Conservation (phyloP, 2,797 vertebrate species). For the Ptychobarbus kaznakovi region DNA sequence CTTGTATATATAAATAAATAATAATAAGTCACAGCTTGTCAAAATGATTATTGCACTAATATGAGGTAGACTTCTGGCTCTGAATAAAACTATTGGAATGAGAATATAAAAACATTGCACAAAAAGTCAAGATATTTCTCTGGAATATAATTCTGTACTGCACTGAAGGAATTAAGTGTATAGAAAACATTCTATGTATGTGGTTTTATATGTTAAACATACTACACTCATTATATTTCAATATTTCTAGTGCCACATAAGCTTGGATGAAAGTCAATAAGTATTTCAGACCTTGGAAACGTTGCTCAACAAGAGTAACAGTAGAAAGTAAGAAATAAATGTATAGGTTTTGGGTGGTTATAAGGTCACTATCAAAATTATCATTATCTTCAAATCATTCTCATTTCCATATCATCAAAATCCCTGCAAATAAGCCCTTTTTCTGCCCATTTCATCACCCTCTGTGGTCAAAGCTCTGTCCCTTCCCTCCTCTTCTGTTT, state of each 20-base stretch:
- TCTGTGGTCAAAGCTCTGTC: slow-evolving; percentile 15
- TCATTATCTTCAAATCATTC: not conserved
- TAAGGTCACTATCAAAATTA: not conserved
- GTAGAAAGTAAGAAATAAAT: not conserved
- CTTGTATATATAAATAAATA: no score
- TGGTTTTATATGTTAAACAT: not conserved
- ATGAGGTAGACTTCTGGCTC: no score
- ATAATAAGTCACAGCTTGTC: no score
- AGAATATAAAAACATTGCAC: no score
- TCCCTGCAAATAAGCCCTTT: not conserved
- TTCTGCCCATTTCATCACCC: not conserved
- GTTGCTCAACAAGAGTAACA: not conserved
- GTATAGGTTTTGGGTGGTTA: not conserved
- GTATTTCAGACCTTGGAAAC: not conserved
- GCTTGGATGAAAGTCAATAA: not conserved
- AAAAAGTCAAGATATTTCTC: no score
- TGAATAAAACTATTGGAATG: no score
- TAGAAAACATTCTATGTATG: no score
- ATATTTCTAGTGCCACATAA: not conserved
- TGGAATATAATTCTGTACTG: no score
- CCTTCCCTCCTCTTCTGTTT: slow-evolving; percentile 41
- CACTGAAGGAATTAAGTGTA: no score
- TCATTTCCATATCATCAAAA: not conserved
- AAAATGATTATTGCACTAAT: no score
- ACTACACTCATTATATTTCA: not conserved